Conservation (phyloP, 2,113 vertebrate genomes). For the Phocoena sinus region DNA sequence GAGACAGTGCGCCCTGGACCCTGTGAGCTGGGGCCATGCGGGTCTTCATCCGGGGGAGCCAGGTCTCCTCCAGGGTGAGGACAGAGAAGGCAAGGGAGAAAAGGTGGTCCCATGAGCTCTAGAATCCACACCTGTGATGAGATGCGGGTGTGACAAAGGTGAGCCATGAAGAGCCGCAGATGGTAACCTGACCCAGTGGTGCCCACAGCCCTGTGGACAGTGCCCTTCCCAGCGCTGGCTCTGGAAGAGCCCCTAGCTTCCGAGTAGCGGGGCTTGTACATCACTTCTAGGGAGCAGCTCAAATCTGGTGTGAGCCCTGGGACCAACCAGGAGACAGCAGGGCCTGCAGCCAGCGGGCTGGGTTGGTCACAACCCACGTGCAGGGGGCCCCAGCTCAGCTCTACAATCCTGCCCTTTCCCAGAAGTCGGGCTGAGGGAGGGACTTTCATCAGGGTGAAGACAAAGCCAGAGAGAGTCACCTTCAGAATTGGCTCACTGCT, state of each 20-base stretch:
- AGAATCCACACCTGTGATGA: neutral
- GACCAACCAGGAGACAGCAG: neutral
- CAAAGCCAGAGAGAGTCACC: neutral
- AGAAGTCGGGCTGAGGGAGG: neutral
- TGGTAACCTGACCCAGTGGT: neutral
- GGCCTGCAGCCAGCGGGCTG: neutral
- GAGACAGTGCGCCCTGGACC: too few relatives aligned
- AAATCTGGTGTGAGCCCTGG: neutral
- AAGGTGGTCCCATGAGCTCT: neutral
- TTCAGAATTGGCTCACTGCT: slow-evolving; percentile 26
- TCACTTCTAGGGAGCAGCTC: neutral
- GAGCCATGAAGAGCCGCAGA: neutral
- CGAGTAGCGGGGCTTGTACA: neutral
- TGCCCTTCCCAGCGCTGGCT: fast-evolving
- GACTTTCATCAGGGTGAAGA: neutral
- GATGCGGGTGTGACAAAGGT: neutral
- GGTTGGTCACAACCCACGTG: neutral
- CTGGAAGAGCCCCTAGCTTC: neutral
- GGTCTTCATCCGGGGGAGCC: neutral
- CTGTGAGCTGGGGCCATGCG: fast-evolving
- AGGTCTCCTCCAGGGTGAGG: neutral
- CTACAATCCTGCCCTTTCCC: neutral
- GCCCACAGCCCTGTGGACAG: neutral
- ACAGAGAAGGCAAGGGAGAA: neutral
- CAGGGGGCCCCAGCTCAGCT: neutral